Percentiles rank a stretch among this genome's conserved stretches.
These are phyloP conservation scores for Campoletis sonorensis DNA, from an alignment of 1,140 invertebrate species.

Conservation along the genomic window DNA sequence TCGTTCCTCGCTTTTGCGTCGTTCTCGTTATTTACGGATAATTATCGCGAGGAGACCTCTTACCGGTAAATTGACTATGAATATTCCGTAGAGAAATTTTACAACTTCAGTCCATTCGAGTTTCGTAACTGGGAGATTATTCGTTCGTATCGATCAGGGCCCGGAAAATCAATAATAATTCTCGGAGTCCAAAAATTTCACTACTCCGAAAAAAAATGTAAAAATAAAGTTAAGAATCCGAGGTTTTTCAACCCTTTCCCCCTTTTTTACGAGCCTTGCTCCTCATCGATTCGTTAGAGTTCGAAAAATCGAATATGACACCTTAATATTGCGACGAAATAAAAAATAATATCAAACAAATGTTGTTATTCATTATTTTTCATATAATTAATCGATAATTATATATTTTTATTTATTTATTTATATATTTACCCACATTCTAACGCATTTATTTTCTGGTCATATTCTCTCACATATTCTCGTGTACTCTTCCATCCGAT, in stretches of 20 bases:
- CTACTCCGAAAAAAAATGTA: too few species aligned
- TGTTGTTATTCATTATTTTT: background rate
- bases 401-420: too few species aligned
- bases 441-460: too few species aligned
- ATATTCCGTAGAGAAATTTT: slow-evolving; percentile 73
- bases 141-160: too few species aligned
- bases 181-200: too few species aligned
- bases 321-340: background rate
- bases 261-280: background rate
- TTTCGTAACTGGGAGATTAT: too few species aligned
- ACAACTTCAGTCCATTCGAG: slow-evolving; percentile 61
- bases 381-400: slow-evolving; percentile 11
- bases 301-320: background rate
- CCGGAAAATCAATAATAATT: too few species aligned
- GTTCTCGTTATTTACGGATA: slow-evolving; percentile 39
- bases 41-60: slow-evolving; percentile 55
- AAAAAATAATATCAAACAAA: background rate
- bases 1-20: slow-evolving; percentile 6
- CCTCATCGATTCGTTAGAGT: background rate
- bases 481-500: background rate
- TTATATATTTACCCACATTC: too few species aligned
- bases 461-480: background rate
- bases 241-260: slow-evolving; percentile 55
- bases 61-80: slow-evolving; percentile 76
- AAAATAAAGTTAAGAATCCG: too few species aligned